Evolutionary conservation across 2,888 invertebrate species (phyloP), one percentile per base, ranked within the genome.

Genomic region (Teinopalpus imperialis): DNA sequence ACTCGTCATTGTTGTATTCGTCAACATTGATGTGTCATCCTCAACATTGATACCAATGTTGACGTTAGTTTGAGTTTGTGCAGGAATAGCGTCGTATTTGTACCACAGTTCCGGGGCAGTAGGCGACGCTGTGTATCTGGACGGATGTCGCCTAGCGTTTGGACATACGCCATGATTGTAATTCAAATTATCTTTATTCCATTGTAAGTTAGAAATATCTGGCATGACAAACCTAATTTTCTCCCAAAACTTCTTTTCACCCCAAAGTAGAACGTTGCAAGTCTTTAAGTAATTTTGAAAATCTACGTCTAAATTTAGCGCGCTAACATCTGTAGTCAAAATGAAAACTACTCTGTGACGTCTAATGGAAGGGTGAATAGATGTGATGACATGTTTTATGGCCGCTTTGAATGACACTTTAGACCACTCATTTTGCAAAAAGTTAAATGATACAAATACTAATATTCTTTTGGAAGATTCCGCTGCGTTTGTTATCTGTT

Each of bases 161-260:
- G 91, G 90, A 65, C 89, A 88, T 21, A 82, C 76, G 57, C 81
- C 81, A 65, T 90, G 90, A 66, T 81, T 87, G 60, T 90, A 90
- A 75, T 90, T 90, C 54, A 90, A 72, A 53, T 79, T 75, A 51
- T 88, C 89, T 60, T 90, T 90, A 68, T 92, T 92, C 88, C 91
- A 91, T 66, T 91, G 89, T 60, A 91, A 87, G 68, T 91, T 91
- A 41, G 90, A 85, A 57, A 89, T 87, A 57, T 97, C 97, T 49
- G 96, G 96, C 92, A 96, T 93, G 42, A 95, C 93, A 81, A 90
- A 92, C 53, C 94, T 91, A 53, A 97, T 90, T 81, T 96, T 96
- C 63, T 95, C 95, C 97, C 97, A 97, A 85, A 97, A 97, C 63
- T 94, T 91, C 63, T 93, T 93, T 78, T 97, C 96, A 53, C 94